Percentiles rank a stretch among this genome's conserved stretches.
phyloP scores from a whole-genome alignment of 2,888 invertebrate species.

The Tachina fera region DNA sequence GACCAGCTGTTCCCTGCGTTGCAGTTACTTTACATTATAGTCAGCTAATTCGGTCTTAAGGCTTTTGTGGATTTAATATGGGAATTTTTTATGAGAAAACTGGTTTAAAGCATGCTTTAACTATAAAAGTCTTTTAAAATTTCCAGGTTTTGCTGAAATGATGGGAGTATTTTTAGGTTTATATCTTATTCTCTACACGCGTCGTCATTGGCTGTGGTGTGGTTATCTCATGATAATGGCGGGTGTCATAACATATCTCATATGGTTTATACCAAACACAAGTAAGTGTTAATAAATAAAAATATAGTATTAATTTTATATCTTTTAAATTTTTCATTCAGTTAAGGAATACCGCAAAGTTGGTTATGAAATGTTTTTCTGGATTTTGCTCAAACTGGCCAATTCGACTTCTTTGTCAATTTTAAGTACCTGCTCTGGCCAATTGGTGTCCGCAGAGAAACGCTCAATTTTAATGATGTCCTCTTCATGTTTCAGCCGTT shows the following conservation, averaged over 20 bases:
- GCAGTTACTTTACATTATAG: too few relatives aligned
- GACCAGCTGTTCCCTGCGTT: too few relatives aligned
- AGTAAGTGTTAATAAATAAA: conserved; percentile 73
- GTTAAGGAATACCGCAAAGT: conserved; percentile 78
- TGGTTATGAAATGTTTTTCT: conserved; percentile 80
- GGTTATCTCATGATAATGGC: conserved; percentile 79
- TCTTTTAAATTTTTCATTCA: conserved; percentile 25
- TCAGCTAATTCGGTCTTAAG: too few relatives aligned
- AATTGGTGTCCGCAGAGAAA: conserved; percentile 79
- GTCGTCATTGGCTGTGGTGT: conserved; percentile 81
- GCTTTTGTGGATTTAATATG: too few relatives aligned
- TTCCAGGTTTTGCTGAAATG: conserved; percentile 81
- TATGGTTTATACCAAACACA: conserved; percentile 80
- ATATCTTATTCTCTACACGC: conserved; percentile 80
- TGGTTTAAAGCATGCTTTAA: too few relatives aligned
- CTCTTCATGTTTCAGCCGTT: conserved; percentile 78
- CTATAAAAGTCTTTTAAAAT: background rate
- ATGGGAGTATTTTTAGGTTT: conserved; percentile 81
- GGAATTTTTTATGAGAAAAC: background rate
- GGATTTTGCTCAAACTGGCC: conserved; percentile 80
- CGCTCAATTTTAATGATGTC: conserved; percentile 78
- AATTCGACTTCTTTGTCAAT: conserved; percentile 81
- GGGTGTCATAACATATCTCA: conserved; percentile 78
- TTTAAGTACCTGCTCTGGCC: conserved; percentile 81
- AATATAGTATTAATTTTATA: background rate